Percentiles rank a stretch among this genome's conserved stretches.
Conservation (phyloP, 2,797 vertebrate genomes). For the Tauraco hartlaubi region DNA sequence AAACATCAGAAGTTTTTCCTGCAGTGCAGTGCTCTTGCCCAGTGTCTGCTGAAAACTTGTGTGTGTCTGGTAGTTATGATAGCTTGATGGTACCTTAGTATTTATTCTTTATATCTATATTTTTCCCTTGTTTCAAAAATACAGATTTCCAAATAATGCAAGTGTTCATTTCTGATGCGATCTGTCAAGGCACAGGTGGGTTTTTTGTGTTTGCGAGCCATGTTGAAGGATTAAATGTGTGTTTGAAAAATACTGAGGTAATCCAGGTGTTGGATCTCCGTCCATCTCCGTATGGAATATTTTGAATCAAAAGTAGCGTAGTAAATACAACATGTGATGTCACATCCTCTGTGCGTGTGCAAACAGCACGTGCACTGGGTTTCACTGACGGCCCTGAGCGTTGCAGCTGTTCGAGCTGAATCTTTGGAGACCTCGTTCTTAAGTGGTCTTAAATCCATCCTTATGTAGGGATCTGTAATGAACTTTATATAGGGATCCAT, state of each 20-base stretch:
- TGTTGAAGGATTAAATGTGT: not conserved
- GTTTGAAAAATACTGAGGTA: not conserved
- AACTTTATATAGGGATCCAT: not conserved
- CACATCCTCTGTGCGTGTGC: not conserved
- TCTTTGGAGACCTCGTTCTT: too few relatives aligned
- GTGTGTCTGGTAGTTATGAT: not conserved
- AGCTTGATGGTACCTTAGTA: not conserved
- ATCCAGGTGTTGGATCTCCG: not conserved
- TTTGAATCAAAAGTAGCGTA: not conserved
- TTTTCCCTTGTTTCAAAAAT: not conserved
- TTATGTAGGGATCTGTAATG: not conserved
- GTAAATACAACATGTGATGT: not conserved
- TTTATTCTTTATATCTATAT: not conserved
- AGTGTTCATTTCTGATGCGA: not conserved
- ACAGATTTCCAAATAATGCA: not conserved
- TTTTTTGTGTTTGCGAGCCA: not conserved
- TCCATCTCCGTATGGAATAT: not conserved
- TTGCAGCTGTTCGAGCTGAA: not conserved
- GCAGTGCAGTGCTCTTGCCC: not conserved
- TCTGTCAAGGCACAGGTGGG: not conserved
- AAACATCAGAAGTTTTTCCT: not conserved
- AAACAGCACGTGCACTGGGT: fast-evolving
- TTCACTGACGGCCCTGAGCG: not conserved
- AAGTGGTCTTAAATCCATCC: not conserved
- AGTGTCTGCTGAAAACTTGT: not conserved